Evolutionary conservation across 2,113 vertebrate genomes (phyloP).

Genomic region (Micronycteris hirsuta): DNA sequence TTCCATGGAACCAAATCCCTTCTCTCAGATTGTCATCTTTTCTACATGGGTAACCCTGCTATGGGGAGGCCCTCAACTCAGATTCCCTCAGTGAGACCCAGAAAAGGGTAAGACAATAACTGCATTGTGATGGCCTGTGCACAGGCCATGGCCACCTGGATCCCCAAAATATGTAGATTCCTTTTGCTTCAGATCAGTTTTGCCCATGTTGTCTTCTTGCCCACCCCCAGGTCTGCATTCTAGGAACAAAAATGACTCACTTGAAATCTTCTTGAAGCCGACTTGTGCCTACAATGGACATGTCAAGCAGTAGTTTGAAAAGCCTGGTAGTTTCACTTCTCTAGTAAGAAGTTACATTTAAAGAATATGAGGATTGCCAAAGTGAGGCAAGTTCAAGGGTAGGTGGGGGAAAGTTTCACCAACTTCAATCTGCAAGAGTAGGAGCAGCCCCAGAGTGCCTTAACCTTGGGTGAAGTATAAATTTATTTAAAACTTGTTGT

Average conservation of each 20-base stretch:
- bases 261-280: not conserved
- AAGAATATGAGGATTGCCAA: not conserved
- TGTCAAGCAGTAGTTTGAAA: not conserved
- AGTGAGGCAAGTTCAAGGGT: not conserved
- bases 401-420: fast-evolving
- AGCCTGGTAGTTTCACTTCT: not conserved
- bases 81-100: not conserved
- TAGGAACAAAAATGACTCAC: not conserved
- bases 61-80: fast-evolving
- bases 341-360: not conserved
- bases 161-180: not conserved
- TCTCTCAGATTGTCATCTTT: not conserved
- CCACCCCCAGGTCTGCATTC: not conserved
- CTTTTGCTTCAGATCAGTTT: not conserved
- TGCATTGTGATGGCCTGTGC: not conserved
- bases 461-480: not conserved
- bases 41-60: not conserved
- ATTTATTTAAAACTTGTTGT: not conserved
- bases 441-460: not conserved
- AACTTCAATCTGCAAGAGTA: fast-evolving
- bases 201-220: not conserved
- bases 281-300: fast-evolving
- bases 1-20: not conserved
- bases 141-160: not conserved
- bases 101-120: not conserved